These are phyloP conservation scores for Puma concolor DNA, from an alignment of 2,113 vertebrate species.

Conservation along the genomic window DNA sequence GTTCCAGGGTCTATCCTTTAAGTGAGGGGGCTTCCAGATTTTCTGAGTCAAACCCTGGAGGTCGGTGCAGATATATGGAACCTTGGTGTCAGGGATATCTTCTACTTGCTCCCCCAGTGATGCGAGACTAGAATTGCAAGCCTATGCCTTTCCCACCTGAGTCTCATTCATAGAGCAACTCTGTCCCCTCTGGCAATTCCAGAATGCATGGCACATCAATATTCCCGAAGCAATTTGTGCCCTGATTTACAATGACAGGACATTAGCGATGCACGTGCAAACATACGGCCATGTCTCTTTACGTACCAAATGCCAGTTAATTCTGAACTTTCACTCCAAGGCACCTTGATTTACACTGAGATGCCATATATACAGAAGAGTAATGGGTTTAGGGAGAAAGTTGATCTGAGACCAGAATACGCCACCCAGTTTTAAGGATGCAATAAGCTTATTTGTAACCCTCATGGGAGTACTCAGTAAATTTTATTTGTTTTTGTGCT, in stretches of 20 bases:
- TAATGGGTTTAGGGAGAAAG: fast-evolving
- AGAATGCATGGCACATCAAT: slow-evolving; percentile 17
- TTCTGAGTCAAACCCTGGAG: background rate
- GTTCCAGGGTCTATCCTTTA: background rate
- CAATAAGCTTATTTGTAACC: background rate
- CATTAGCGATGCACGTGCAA: background rate
- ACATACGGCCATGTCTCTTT: background rate
- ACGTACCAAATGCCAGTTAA: slow-evolving; percentile 26
- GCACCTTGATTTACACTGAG: background rate
- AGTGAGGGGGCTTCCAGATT: too few relatives aligned
- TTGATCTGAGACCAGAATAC: background rate
- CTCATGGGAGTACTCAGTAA: fast-evolving
- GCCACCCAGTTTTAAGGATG: background rate
- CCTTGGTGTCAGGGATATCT: fast-evolving
- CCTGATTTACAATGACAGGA: slow-evolving; percentile 39
- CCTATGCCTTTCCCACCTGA: too few relatives aligned
- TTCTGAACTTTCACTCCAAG: background rate
- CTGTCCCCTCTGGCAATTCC: background rate
- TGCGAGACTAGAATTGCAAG: fast-evolving
- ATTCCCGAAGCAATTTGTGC: slow-evolving; percentile 2
- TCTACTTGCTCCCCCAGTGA: background rate
- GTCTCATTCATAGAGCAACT: background rate
- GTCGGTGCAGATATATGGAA: fast-evolving
- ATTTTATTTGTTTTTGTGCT: background rate
- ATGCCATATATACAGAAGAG: background rate